phyloP scores from a whole-genome alignment of 2,113 vertebrate species.

The Tachuris rubrigastra region DNA sequence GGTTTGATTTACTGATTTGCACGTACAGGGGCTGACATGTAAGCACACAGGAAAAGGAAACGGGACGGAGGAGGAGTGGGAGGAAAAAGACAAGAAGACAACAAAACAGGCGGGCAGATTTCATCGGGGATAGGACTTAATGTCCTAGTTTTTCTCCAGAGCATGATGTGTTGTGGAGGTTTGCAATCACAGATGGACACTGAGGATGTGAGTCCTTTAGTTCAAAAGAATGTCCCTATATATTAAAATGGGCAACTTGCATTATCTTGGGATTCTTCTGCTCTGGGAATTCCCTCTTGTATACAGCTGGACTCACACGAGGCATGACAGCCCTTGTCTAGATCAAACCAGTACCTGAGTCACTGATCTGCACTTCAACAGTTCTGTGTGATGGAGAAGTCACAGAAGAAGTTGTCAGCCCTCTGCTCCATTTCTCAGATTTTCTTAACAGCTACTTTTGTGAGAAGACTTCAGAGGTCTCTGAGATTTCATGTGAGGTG shows the following conservation, averaged over 20 bases:
- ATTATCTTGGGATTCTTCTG: not conserved
- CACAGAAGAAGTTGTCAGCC: not conserved
- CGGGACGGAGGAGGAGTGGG: not conserved
- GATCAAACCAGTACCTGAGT: not conserved
- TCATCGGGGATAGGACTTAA: not conserved
- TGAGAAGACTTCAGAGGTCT: not conserved
- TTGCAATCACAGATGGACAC: not conserved
- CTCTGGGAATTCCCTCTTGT: not conserved
- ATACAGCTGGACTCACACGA: not conserved
- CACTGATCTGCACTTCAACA: not conserved
- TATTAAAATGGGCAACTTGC: not conserved
- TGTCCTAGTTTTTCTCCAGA: not conserved
- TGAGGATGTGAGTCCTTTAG: not conserved
- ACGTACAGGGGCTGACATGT: not conserved
- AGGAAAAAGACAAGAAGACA: not conserved
- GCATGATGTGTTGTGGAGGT: not conserved
- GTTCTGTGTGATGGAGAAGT: not conserved
- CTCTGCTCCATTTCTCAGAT: not conserved
- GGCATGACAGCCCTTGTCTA: not conserved
- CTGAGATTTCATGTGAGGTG: not conserved
- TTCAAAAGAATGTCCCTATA: not conserved
- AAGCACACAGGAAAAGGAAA: slow-evolving; percentile 48
- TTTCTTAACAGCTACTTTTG: not conserved
- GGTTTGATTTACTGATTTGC: not conserved
- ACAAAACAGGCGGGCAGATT: not conserved